Conservation (phyloP, 1,140 invertebrate genomes). For the Drosophila lini region DNA sequence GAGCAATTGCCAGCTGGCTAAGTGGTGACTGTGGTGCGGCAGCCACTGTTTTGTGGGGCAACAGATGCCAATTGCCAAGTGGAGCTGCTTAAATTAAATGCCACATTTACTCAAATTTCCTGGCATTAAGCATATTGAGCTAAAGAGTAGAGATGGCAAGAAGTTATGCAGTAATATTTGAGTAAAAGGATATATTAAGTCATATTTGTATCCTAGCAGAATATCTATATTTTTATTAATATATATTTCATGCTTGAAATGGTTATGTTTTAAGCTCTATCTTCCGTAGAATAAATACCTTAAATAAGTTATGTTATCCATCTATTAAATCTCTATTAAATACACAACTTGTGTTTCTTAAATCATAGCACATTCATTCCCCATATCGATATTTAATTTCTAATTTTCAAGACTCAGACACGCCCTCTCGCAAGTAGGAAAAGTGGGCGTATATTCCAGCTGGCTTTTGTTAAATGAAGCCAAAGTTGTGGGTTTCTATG, state of each 20-base stretch:
- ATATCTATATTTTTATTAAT: too few species aligned
- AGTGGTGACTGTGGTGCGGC: conserved; percentile 28
- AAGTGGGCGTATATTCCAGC: conserved; percentile 15
- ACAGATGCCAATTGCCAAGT: conserved; percentile 36
- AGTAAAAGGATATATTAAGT: background rate
- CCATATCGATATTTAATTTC: background rate
- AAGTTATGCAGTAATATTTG: too few species aligned
- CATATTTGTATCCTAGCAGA: too few species aligned
- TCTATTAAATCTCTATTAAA: too few species aligned
- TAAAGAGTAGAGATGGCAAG: conserved; percentile 8
- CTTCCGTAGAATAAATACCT: background rate
- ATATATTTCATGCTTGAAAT: too few species aligned
- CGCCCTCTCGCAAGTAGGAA: conserved; percentile 13
- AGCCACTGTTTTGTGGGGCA: conserved; percentile 6
- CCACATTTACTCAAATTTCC: conserved; percentile 50
- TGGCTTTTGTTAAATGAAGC: conserved; percentile 78
- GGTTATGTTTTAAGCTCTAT: background rate
- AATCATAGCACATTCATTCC: background rate
- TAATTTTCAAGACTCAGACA: background rate
- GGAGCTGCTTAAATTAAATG: conserved; percentile 40
- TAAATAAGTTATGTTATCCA: too few species aligned
- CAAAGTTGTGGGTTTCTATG: conserved; percentile 55
- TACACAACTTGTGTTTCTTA: background rate
- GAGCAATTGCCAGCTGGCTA: conserved; percentile 27
- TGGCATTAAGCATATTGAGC: conserved; percentile 63